These are phyloP conservation scores for Anoplophora glabripennis DNA, from an alignment of 1,140 invertebrate genomes.

Conservation along the genomic window DNA sequence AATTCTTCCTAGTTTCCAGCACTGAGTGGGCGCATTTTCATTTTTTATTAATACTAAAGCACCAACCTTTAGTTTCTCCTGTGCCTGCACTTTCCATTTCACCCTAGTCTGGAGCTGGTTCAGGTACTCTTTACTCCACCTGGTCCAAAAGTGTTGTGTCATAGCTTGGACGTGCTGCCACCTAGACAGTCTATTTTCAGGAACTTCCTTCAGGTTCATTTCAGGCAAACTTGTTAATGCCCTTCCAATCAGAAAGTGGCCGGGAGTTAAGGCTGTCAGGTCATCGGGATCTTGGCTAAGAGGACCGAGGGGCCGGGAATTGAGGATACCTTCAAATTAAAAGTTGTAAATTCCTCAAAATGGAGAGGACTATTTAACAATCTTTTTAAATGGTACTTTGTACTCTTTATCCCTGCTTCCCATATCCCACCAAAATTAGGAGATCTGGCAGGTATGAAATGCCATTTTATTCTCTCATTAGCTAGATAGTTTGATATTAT, in stretches of 20 bases:
- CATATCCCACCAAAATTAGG: too few relatives aligned
- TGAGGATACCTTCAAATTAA: slow-evolving; percentile 20
- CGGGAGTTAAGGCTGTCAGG: slow-evolving; percentile 23
- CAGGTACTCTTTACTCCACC: slow-evolving; percentile 33
- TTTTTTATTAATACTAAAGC: slow-evolving; percentile 22
- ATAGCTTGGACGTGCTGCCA: slow-evolving; percentile 7
- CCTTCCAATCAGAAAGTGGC: slow-evolving; percentile 32
- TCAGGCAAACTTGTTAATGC: slow-evolving; percentile 8
- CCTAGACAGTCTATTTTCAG: not conserved
- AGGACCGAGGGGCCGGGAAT: slow-evolving; percentile 27
- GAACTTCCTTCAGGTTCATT: not conserved
- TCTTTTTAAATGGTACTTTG: too few relatives aligned
- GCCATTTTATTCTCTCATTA: not conserved
- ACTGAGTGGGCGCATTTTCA: slow-evolving; percentile 17
- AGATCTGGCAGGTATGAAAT: too few relatives aligned
- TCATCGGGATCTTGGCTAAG: slow-evolving; percentile 29
- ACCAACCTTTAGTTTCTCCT: slow-evolving; percentile 1
- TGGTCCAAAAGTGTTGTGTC: not conserved
- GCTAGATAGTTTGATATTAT: not conserved
- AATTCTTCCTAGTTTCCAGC: slow-evolving; percentile 38
- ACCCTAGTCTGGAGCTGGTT: slow-evolving; percentile 17
- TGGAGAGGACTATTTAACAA: too few relatives aligned
- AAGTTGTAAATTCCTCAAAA: too few relatives aligned
- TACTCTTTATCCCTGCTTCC: too few relatives aligned
- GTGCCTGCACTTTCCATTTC: slow-evolving; percentile 17